These are phyloP conservation scores for Cyprinella venusta DNA, from an alignment of 2,797 vertebrate genomes.

Conservation along the genomic window DNA sequence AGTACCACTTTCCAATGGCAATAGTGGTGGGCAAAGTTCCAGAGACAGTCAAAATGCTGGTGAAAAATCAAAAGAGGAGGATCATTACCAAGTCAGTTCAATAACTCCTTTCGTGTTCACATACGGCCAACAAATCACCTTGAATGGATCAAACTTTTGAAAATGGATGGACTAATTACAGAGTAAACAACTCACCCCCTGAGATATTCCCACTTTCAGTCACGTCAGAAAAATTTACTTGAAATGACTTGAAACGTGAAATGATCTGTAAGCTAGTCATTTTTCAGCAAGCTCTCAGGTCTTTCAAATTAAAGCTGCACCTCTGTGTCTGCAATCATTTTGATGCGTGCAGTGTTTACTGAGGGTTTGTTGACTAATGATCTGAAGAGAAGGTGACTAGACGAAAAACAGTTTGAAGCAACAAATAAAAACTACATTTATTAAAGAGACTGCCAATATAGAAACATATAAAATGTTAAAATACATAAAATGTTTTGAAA, in stretches of 20 bases:
- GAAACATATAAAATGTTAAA: background rate
- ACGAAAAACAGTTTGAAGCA: background rate
- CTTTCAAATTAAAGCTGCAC: background rate
- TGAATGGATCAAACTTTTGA: background rate
- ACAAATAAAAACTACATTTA: background rate
- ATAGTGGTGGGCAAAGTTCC: background rate
- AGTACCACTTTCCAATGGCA: background rate
- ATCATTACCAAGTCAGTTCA: background rate
- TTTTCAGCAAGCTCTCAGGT: background rate
- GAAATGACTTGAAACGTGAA: background rate
- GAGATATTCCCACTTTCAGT: background rate
- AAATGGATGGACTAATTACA: constrained; percentile 2
- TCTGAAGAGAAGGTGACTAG: background rate
- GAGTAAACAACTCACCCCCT: background rate
- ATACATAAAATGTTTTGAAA: background rate
- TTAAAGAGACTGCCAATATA: background rate
- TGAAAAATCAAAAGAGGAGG: background rate
- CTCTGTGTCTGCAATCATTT: constrained; percentile 1
- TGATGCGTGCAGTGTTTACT: background rate
- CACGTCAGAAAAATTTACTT: background rate
- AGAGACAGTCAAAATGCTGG: background rate
- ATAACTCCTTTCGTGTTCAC: background rate
- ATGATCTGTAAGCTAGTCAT: background rate
- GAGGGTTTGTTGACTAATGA: background rate
- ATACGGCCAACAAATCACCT: background rate